Base-by-base conservation (phyloP, 2,113 vertebrate genomes). In the Damaliscus lunatus region DNA sequence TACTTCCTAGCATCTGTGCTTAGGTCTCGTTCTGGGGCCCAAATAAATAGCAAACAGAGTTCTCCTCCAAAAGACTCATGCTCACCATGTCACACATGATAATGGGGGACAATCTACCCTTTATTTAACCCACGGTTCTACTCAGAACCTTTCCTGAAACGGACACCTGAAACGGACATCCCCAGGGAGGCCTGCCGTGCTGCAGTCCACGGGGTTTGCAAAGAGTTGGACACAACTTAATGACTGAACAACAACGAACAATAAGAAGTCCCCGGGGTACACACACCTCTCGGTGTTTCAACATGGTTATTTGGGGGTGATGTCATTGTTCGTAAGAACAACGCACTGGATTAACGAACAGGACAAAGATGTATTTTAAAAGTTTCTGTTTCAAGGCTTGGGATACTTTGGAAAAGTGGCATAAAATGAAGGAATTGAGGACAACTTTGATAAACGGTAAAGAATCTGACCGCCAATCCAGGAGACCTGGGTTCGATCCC, bases 241-340 rank as follows among this genome's bases (percentile, higher is more conserved):
- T 0, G 0, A 71, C 17, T 21, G n/a, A 71, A 71, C 4, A 3
- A 21, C 1, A 27, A 59, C 0, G 9, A 6, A 12, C 10, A 23
- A 11, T 5, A 23, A 23, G 19, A 21, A 12, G 9, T 6, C 67
- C n/a, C n/a, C 67, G 5, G 1, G n/a, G 10, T 23, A 23, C n/a
- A 71, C 10, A 12, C 19, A 71, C 5, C n/a, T 40, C 19, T 23
- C 3, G 1, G 19, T 3, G 5, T 71, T 40, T 71, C 3, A 0
- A 6, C 67, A 0, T 71, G 67, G 5, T 40, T 23, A 71, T 71
- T 12, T 40, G 67, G 67, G 67, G n/a, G 67, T 71, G 67, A 36
- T 23, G 67, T 71, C 67, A 40, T 0, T 40, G 19, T 40, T 71
- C n/a, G 1, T 40, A 40, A 71, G 19, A 36, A 23, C 9, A 40